Conservation (phyloP, 2,113 vertebrate genomes). For the Ranitomeya variabilis region DNA sequence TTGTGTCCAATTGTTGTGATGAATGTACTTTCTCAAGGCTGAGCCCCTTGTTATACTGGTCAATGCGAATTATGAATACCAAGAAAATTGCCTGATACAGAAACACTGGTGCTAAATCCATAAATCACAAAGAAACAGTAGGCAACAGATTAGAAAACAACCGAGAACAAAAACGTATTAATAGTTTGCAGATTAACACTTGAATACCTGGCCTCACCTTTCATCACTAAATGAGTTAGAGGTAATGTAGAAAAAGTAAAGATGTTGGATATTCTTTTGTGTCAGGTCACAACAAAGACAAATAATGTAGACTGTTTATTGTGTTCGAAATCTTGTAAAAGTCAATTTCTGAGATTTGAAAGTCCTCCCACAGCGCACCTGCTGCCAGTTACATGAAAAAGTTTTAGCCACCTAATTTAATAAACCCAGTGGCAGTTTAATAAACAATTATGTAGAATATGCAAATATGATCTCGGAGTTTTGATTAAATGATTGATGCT, state of each 20-base stretch:
- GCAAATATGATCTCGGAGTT: neutral
- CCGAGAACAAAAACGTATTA: neutral
- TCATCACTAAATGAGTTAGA: neutral
- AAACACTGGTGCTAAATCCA: neutral
- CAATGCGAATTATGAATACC: conserved; percentile 20
- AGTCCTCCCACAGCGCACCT: neutral
- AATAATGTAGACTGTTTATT: neutral
- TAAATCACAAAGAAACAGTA: conserved; percentile 20
- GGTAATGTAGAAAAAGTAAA: neutral
- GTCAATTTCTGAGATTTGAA: neutral
- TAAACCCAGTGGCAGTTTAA: conserved; percentile 4
- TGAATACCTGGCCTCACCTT: neutral
- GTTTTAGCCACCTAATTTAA: neutral
- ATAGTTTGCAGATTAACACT: neutral
- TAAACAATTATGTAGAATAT: conserved; percentile 12
- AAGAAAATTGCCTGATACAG: neutral
- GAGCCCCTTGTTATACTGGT: neutral
- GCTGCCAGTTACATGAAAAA: neutral
- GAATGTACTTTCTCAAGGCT: neutral
- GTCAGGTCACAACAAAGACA: neutral
- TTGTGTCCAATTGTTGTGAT: neutral
- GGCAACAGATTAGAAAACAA: conserved; percentile 5
- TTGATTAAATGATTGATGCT: conserved; percentile 10
- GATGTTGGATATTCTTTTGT: neutral
- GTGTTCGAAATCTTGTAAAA: neutral